These are phyloP conservation scores for Tamias sibiricus DNA, from an alignment of 2,113 vertebrate species.

Conservation along the genomic window DNA sequence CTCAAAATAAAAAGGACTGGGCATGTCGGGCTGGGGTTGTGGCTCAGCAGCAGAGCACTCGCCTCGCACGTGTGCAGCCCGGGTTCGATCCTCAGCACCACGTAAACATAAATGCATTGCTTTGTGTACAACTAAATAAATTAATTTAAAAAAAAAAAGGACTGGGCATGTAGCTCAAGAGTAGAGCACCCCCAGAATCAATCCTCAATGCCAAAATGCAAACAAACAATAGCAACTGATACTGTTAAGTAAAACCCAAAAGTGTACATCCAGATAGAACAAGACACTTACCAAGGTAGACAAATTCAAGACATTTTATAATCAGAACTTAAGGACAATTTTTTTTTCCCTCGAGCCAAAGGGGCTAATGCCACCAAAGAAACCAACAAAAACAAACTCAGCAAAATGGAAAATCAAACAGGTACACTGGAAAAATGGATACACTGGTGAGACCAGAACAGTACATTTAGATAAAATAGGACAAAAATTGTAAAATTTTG, in stretches of 20 bases:
- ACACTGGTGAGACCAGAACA: neutral
- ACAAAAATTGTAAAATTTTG: neutral
- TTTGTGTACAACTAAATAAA: too few species aligned
- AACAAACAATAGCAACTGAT: neutral
- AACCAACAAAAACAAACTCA: neutral
- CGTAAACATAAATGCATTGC: too few species aligned
- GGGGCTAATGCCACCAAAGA: neutral
- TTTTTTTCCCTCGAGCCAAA: constrained; percentile 35
- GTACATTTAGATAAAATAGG: neutral
- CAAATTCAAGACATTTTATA: neutral
- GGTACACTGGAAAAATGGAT: neutral
- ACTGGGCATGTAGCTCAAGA: too few species aligned
- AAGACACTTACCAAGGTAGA: neutral
- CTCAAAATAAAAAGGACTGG: too few species aligned
- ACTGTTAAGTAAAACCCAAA: neutral
- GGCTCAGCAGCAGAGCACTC: too few species aligned
- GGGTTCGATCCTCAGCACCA: too few species aligned
- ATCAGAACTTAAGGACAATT: neutral
- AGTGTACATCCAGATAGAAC: neutral
- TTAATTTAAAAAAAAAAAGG: too few species aligned
- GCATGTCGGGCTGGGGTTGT: too few species aligned
- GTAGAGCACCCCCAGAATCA: too few species aligned
- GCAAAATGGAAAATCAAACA: neutral
- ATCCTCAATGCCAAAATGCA: too few species aligned
- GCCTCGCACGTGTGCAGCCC: too few species aligned